These are phyloP conservation scores for Polypterus senegalus DNA, from an alignment of 2,113 vertebrate species.

Conservation along the genomic window DNA sequence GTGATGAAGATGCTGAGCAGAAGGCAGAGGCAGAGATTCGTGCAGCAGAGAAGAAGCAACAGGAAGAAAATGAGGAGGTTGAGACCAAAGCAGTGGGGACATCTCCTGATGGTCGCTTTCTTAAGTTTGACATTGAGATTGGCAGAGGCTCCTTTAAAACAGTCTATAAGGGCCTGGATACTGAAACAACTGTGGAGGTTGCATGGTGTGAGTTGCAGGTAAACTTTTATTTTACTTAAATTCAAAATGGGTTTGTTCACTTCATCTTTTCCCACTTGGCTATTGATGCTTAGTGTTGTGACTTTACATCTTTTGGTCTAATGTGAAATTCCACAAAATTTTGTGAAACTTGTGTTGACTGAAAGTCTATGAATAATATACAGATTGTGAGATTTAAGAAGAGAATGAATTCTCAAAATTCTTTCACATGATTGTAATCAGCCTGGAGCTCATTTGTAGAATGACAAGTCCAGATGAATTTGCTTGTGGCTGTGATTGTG, in stretches of 20 bases:
- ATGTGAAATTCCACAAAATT: too few species aligned
- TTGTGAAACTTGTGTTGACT: too few species aligned
- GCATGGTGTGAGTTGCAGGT: slow-evolving; percentile 98
- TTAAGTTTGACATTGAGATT: slow-evolving; percentile 96
- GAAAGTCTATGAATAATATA: too few species aligned
- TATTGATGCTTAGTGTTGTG: too few species aligned
- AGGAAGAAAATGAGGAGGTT: slow-evolving; percentile 83
- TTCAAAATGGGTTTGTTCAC: background rate
- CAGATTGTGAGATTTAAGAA: too few species aligned
- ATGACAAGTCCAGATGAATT: too few species aligned
- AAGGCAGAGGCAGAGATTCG: slow-evolving; percentile 47
- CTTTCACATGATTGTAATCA: too few species aligned
- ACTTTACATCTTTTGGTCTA: too few species aligned
- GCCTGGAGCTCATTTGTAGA: too few species aligned
- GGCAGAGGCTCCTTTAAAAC: slow-evolving; percentile 96
- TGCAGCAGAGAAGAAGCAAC: slow-evolving; percentile 56
- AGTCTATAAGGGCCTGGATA: slow-evolving; percentile 93
- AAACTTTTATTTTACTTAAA: slow-evolving; percentile 22
- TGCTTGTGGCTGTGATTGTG: too few species aligned
- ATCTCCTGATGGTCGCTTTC: slow-evolving; percentile 85
- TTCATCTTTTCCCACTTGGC: background rate
- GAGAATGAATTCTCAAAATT: too few species aligned
- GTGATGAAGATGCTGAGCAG: slow-evolving; percentile 36
- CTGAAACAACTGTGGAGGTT: slow-evolving; percentile 93
- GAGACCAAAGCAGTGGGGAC: slow-evolving; percentile 95